Base-by-base conservation (phyloP, 37 sponge, comb jelly and placozoan genomes). In the Halichondria panicea region DNA sequence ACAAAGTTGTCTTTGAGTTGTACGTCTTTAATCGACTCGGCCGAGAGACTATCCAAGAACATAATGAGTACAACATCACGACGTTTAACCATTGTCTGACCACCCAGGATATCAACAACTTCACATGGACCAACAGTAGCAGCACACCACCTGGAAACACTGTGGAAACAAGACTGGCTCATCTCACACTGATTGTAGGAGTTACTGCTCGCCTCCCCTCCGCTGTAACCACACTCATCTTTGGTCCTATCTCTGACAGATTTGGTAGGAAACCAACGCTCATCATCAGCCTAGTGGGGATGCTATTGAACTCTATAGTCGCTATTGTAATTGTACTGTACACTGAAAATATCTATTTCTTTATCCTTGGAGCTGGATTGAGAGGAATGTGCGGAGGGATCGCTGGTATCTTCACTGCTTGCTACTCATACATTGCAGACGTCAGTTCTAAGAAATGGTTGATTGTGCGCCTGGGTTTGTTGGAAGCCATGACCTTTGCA, bases 401-500 rank as follows among this genome's bases (percentile, higher is more conserved):
- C 4, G 81, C 85, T 21, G 86, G 75, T 9, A 59, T 83, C 3
- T 58, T 84, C 9, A 74, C 75, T n/a, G 65, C 48, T 22, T 63
- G 58, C 3, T 79, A 55, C 28, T 61, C 91, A 0, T 85, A 84
- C 61, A 30, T 85, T 1, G 40, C 71, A 3, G 91, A 90, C 31
- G 27, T 90, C 28, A 81, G 81, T 57, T 74, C 90, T 0, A 63
- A 46, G 45, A 79, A 68, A 31, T 81, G 78, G 74, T 58, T 80
- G 0, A 80, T 77, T 1, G 13, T 76, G 21, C 80, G 91, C 6
- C 68, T 90, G 12, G 91, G 86, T 4, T 32, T 84, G 13, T 32
- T 76, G 22, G 71, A 68, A 39, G n/a, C 66, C 6, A 45, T 71
- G 35, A 30, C 46, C 0, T 84, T 84, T 59, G 21, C 80, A 1